Conservation (phyloP, 2,888 invertebrate species). For the Rhingia campestris region DNA sequence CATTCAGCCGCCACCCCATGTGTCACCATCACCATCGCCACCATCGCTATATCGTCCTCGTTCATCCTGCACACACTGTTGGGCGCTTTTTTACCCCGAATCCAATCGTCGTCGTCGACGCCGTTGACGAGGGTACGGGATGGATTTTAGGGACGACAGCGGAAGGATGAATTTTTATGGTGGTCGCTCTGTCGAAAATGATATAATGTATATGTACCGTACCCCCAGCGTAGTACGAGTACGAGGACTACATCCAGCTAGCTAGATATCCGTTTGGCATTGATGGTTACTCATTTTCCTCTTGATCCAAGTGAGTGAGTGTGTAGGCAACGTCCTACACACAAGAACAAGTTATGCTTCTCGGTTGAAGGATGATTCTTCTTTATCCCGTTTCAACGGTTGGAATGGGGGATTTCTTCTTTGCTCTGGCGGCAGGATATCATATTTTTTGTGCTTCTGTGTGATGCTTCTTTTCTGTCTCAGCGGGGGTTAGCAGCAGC, state of each 20-base stretch:
- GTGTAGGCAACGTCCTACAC: constrained; percentile 24
- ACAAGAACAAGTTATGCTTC: constrained; percentile 33
- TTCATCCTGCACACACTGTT: constrained; percentile 56
- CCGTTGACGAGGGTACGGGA: constrained; percentile 19
- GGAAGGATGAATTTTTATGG: constrained; percentile 73
- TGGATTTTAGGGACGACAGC: constrained; percentile 33
- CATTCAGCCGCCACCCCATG: constrained; percentile 41
- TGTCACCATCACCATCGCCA: constrained; percentile 49
- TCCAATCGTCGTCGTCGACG: constrained; percentile 48
- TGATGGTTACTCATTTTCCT: constrained; percentile 71
- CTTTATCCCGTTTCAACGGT: constrained; percentile 28
- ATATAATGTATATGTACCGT: constrained; percentile 58
- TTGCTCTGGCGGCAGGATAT: constrained; percentile 32
- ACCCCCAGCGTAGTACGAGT: neutral
- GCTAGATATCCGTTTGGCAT: constrained; percentile 50
- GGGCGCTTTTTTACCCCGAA: constrained; percentile 66
- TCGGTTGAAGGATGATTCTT: constrained; percentile 42
- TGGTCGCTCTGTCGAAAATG: constrained; percentile 74
- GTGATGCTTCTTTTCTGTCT: constrained; percentile 38
- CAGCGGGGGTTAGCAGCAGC: constrained; percentile 24
- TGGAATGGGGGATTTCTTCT: constrained; percentile 5
- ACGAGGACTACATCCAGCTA: constrained; percentile 1
- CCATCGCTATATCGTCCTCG: constrained; percentile 44
- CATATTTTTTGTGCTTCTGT: constrained; percentile 46
- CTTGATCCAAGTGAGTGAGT: constrained; percentile 34